phyloP scores from a whole-genome alignment of 2,888 invertebrate species.

The Temnothorax ravouxi region DNA sequence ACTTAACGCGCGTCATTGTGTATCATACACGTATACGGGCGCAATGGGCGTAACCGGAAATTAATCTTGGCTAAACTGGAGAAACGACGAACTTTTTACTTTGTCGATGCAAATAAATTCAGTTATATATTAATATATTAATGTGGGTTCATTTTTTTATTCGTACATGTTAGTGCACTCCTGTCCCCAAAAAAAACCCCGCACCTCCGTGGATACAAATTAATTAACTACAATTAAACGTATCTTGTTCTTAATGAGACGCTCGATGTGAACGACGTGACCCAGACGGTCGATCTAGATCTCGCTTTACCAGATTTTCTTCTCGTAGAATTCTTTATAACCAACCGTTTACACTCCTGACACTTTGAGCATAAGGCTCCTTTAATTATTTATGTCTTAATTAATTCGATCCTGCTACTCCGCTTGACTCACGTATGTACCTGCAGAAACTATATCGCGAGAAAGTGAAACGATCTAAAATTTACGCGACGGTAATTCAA shows the following conservation, averaged over 20 bases:
- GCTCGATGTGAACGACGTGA: neutral
- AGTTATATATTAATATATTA: neutral
- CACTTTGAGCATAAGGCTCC: neutral
- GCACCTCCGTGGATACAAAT: neutral
- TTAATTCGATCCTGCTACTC: neutral
- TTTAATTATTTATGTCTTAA: conserved; percentile 2
- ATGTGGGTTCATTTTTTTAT: neutral
- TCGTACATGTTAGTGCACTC: neutral
- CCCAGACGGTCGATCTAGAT: neutral
- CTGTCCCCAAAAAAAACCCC: neutral
- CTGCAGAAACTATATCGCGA: neutral
- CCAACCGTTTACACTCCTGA: neutral
- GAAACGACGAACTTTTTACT: conserved; percentile 24
- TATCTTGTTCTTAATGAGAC: neutral
- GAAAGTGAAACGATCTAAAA: neutral
- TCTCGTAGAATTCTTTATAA: neutral
- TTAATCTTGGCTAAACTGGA: conserved; percentile 11
- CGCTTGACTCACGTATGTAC: neutral
- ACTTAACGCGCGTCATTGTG: neutral
- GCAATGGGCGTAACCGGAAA: conserved; percentile 43
- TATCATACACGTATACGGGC: neutral
- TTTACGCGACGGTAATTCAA: neutral
- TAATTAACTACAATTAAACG: neutral
- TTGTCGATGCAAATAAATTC: neutral
- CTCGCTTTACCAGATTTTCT: neutral